Evolutionary conservation across 2,797 vertebrate genomes (phyloP), one percentile per base, ranked within the genome.

Genomic region (Perodicticus potto): DNA sequence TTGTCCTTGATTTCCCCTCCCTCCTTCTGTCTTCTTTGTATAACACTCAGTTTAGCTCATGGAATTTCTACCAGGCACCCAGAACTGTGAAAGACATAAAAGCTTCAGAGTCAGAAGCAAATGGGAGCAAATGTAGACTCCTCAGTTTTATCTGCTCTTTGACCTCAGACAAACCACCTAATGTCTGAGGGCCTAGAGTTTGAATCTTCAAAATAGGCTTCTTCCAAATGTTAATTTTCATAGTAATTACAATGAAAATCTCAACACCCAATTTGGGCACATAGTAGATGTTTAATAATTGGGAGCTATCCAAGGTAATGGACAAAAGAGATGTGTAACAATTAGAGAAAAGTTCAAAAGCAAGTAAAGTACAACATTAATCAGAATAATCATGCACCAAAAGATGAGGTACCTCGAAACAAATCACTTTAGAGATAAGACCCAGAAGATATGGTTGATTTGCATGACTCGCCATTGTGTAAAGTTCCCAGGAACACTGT

Each of bases 1-100:
- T 90, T 94, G 95, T 94, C 97, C 97, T 97, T 97, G 97, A 96
- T 94, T 92, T 96, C 32, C 83, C 83, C 95, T 92, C 92, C 82
- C 25, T 95, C 81, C 81, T 96, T 86, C 93, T 89, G 77, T 86
- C 74, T 77, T 95, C 91, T 95, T 94, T 88, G 63, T 93, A 8
- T 89, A 89, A 77, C n/a, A 72, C 59, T 86, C 45, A 53, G 23
- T 89, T 96, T 86, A 94, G 63, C 72, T 96, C 72, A 29, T 65
- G 72, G 73, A 95, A 86, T 88, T 92, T 83, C 73, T 89, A 53
- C 81, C 74, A 72, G 72, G 61, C 76, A 95, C 72, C 63, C 80
- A 89, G 55, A 95, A 89, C 5, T 43, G 25, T 72, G 2, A 22
- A 73, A 94, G 55, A 73, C 45, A 69, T 5, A 45, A 93, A 95